Base-by-base conservation (phyloP, 2,888 invertebrate genomes). In the Ectemnius lituratus region DNA sequence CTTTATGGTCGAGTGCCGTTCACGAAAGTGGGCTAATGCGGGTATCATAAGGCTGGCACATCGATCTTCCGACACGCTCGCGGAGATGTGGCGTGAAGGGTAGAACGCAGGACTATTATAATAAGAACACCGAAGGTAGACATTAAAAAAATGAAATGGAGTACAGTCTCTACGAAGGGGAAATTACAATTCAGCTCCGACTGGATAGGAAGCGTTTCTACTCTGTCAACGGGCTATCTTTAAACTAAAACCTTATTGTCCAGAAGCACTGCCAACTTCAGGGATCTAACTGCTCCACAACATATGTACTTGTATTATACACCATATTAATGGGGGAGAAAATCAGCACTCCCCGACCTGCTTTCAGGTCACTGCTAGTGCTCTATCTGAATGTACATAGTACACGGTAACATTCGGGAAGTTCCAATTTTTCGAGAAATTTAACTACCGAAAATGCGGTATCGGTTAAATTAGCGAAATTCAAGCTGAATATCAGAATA, bases 1-100 rank as follows among this genome's bases (percentile, higher is more conserved):
- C 73, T 86, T 86, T 85, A 86, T 84, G 82, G 83, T 82, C 81
- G 82, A 85, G 78, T 73, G 85, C 74, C 77, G 76, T 67, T 75
- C 63, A 57, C 58, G 82, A 85, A 84, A 85, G 74, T 86, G 76
- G 84, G 82, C 76, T 84, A 86, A 86, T 81, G 78, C 73, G 77
- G 75, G 74, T 82, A 73, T 78, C 76, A 79, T 62, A 70, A 70
- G 70, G 67, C 75, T 60, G 68, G 68, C 72, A 67, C 79, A 83
- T 83, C 81, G 82, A 83, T 83, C 82, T 79, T 77, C 27, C 59
- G 74, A 47, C 76, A 70, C 58, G 27, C 64, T 73, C 70, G 62
- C 75, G 74, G 78, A 75, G 80, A 78, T 67, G 70, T 28, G 63
- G 56, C 28, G 62, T 49, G 52, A 18, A n/a, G 58, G 58, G 67